Conservation (phyloP, 2,797 vertebrate genomes). For the Nannoperca obscura region DNA sequence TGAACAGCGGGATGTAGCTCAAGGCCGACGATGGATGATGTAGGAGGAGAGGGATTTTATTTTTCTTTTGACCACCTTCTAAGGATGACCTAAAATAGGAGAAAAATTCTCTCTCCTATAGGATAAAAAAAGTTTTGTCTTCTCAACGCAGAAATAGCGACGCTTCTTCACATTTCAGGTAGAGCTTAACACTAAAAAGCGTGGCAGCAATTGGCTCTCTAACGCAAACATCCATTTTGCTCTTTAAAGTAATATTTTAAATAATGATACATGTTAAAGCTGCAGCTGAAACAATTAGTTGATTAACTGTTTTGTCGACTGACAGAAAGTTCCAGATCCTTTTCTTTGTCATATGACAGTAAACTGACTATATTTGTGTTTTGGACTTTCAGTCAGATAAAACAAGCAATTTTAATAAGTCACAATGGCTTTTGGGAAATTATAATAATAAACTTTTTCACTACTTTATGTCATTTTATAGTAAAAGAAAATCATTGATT, state of each 20-base stretch:
- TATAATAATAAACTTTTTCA: no score
- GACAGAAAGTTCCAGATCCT: not conserved
- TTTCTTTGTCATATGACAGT: not conserved
- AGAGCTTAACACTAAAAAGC: not conserved
- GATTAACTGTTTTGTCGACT: not conserved
- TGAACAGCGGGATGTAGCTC: constrained; percentile 56
- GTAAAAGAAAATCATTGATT: no score
- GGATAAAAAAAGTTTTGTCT: constrained; percentile 34
- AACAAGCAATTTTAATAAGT: not conserved
- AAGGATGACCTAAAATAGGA: constrained; percentile 69
- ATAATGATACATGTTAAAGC: not conserved
- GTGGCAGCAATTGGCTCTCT: not conserved
- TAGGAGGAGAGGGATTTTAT: constrained; percentile 63
- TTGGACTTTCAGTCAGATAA: not conserved
- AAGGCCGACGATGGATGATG: constrained; percentile 65
- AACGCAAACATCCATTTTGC: not conserved
- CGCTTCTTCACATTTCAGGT: constrained; percentile 17
- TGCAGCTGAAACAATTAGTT: not conserved
- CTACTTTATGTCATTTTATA: not conserved
- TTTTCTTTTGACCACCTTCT: constrained; percentile 71
- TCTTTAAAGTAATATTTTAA: not conserved
- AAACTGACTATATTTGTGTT: no score
- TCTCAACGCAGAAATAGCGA: constrained; percentile 6
- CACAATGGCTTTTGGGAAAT: no score
- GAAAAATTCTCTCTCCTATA: constrained; percentile 44